Conservation (phyloP, 2,113 vertebrate species). For the Lynx canadensis region DNA sequence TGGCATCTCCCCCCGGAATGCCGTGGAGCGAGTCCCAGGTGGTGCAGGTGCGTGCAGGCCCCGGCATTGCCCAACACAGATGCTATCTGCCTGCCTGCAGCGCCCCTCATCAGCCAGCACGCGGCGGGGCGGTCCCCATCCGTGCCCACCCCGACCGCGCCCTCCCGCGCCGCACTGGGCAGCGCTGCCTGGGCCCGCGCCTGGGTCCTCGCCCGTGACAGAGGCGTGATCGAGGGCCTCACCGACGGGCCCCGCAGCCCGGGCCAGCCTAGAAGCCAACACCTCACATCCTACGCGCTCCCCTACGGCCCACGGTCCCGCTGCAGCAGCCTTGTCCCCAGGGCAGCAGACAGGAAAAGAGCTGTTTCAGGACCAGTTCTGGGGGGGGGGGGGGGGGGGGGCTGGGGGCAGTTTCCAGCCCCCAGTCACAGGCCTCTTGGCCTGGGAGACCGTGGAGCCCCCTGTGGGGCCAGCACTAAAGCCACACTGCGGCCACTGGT, state of each 20-base stretch:
- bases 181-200: rapidly evolving
- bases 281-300: rapidly evolving
- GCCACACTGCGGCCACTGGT: rapidly evolving
- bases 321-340: rapidly evolving
- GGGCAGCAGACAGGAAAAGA: not conserved
- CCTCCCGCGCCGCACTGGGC: rapidly evolving
- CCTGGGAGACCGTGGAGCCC: not conserved
- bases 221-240: not conserved
- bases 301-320: not conserved
- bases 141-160: not conserved
- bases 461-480: rapidly evolving
- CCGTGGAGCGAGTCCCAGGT: not conserved
- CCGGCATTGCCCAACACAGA: not conserved
- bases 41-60: not conserved
- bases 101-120: not conserved
- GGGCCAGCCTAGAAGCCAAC: rapidly evolving
- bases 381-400: too few relatives aligned
- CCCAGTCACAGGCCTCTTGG: not conserved
- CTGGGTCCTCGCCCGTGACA: not conserved
- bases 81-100: not conserved
- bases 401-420: too few relatives aligned
- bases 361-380: not conserved
- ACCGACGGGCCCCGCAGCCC: rapidly evolving
- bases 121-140: not conserved
- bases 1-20: not conserved